Base-by-base conservation (phyloP, 2,113 vertebrate species). In the Platanista minor region DNA sequence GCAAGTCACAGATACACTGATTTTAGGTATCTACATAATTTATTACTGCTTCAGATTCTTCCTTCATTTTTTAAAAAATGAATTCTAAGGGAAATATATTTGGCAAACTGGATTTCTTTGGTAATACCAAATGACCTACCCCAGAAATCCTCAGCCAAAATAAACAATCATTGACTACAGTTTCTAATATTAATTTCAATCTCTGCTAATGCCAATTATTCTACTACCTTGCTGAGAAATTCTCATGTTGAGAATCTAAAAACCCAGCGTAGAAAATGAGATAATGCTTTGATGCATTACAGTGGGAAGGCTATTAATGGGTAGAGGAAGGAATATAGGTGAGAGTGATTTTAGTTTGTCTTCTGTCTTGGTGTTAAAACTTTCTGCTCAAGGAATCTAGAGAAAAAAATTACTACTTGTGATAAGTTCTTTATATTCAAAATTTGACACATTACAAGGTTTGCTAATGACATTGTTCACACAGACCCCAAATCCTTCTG, bases 401-500 rank as follows among this genome's bases (percentile, higher is more conserved):
- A 87, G 62, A 87, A 90, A 94, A 94, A 57, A 89, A 96, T 78
- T 87, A 77, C 33, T 85, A 77, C 54, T 87, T 84, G 6, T 81
- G 64, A 57, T 90, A 85, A 67, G 41, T 84, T 96, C 31, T 57
- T 87, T 62, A 57, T 82, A 64, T n/a, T 97, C 46, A 83, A 87
- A 81, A 87, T 75, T 21, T 94, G 74, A 97, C 66, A 86, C 36
- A 91, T 83, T 91, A 59, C n/a, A 81, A 78, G 6, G 84, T 94
- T 84, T 97, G 75, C 57, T 95, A 96, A 95, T 91, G 61, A 75
- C 49, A 74, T 43, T 75, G 10, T 90, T 95, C 77, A 49, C 25
- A 39, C n/a, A 88, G 59, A 87, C 8, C n/a, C n/a, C 39, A 95
- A 92, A 85, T 29, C 18, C 29, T 94, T 86, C 46, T 92, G 62